Evolutionary conservation across 1,140 invertebrate species (phyloP).

Genomic region (Trinorchestia longiramus): DNA sequence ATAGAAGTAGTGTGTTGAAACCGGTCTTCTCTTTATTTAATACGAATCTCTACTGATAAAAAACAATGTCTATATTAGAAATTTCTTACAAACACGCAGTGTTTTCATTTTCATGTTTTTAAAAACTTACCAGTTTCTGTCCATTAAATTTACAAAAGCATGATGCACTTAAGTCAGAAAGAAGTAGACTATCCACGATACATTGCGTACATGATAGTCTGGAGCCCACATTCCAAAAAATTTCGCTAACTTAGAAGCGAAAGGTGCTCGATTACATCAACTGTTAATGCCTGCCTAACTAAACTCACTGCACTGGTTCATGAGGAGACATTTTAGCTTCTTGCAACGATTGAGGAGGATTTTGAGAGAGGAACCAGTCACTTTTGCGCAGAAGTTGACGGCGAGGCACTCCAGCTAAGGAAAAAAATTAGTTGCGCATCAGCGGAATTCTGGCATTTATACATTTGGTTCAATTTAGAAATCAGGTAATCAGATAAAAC

Average conservation of each 20-base stretch:
- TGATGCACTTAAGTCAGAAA: neutral
- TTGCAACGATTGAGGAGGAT: constrained; percentile 93
- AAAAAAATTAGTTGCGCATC: neutral
- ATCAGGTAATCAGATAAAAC: neutral
- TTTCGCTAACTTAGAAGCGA: neutral
- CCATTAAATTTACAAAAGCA: neutral
- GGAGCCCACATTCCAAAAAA: neutral
- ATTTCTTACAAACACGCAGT: neutral
- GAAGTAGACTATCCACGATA: neutral
- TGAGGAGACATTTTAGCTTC: constrained; percentile 89
- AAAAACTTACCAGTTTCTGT: neutral
- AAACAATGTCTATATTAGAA: neutral
- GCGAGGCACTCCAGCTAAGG: constrained; percentile 95
- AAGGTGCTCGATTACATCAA: neutral
- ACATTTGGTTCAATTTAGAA: neutral
- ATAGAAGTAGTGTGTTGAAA: neutral
- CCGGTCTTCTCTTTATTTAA: neutral
- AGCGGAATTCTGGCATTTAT: neutral
- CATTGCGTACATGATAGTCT: neutral
- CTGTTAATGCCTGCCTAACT: neutral
- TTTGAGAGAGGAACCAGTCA: constrained; percentile 96
- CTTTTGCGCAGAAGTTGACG: constrained; percentile 96
- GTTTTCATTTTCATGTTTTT: neutral
- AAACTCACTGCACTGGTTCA: constrained; percentile 93
- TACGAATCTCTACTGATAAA: neutral